Evolutionary conservation across 2,888 invertebrate species (phyloP), one percentile per base, ranked within the genome.

Genomic region (Abscondita cerata): DNA sequence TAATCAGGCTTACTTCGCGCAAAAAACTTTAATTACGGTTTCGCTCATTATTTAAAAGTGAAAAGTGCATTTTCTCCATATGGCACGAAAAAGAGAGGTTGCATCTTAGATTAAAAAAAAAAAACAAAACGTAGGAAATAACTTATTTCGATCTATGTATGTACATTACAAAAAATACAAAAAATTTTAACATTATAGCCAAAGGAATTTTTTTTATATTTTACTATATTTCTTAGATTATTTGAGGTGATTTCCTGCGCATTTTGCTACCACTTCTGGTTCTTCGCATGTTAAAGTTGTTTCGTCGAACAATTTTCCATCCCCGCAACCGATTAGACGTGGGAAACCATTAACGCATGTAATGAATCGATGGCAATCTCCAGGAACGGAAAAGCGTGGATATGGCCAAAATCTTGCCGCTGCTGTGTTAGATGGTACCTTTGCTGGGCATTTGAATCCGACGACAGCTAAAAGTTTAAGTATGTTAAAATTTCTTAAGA

Each of bases 341-440:
- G 96, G 96, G 78, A 91, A 88, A 19, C 94, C 93, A 73, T 95
- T 92, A 40, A 96, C 95, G 78, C 96, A 96, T 63, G 95, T 95
- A 80, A 96, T 93, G 67, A 95, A 85, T 61, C 91, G 87, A 76
- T 91, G 90, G 78, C 93, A 93, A 80, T 95, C 94, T 12, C 93
- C 92, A 44, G 92, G 90, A 9, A 95, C 92, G 1, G 95, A 86
- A 83, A 94, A 96, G 69, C 96, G 87, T 31, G 96, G 96, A 85
- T 88, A 95, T 0, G 96, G 96, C 91, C 93, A 93, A 85, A 95
- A 96, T 78, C 90, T 92, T 52, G 94, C 93, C 2, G 94, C 89
- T 59, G 90, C 86, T 12, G 91, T 89, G 76, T 90, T 86, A 3
- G 91, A 86, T 31, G 93, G 92, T 46, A 94, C 88, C 78, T 93